These are phyloP conservation scores for Acanthurus leucopareius DNA, from an alignment of 2,797 vertebrate species.

Conservation along the genomic window DNA sequence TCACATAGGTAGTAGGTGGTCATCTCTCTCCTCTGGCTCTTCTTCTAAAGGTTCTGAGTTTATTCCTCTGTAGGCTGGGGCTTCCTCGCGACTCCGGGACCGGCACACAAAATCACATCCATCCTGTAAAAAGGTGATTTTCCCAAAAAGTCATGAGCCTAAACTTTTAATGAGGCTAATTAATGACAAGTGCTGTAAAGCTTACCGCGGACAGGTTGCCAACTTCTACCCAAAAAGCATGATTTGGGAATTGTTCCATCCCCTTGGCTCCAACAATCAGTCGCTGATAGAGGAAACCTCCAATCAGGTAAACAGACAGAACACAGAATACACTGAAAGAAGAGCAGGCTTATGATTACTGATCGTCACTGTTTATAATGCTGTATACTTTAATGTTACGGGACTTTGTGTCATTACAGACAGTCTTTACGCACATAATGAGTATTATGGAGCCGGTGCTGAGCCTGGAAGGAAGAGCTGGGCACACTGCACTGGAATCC, in stretches of 20 bases:
- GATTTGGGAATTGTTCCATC: slow-evolving; percentile 96
- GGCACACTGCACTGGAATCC: slow-evolving; percentile 91
- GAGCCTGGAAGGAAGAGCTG: slow-evolving; percentile 85
- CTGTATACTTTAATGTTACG: background rate
- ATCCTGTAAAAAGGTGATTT: slow-evolving; percentile 83
- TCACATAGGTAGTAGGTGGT: slow-evolving; percentile 99
- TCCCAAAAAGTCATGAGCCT: background rate
- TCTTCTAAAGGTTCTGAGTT: slow-evolving; percentile 90
- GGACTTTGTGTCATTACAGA: background rate
- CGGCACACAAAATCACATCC: slow-evolving; percentile 98
- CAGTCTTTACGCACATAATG: slow-evolving; percentile 89
- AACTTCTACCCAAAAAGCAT: slow-evolving; percentile 94
- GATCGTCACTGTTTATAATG: background rate
- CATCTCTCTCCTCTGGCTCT: slow-evolving; percentile 95
- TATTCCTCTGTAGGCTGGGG: slow-evolving; percentile 90
- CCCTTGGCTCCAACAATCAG: slow-evolving; percentile 97
- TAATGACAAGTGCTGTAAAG: background rate
- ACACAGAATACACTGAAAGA: slow-evolving; percentile 86
- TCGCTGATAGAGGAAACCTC: slow-evolving; percentile 96
- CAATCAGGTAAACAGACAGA: slow-evolving; percentile 90
- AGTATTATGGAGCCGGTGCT: slow-evolving; percentile 93
- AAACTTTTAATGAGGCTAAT: background rate
- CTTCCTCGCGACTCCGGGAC: slow-evolving; percentile 86
- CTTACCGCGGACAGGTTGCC: slow-evolving; percentile 95
- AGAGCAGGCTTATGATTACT: slow-evolving; percentile 21